phyloP scores from a whole-genome alignment of 2,797 vertebrate genomes.

The Chiloscyllium punctatum region DNA sequence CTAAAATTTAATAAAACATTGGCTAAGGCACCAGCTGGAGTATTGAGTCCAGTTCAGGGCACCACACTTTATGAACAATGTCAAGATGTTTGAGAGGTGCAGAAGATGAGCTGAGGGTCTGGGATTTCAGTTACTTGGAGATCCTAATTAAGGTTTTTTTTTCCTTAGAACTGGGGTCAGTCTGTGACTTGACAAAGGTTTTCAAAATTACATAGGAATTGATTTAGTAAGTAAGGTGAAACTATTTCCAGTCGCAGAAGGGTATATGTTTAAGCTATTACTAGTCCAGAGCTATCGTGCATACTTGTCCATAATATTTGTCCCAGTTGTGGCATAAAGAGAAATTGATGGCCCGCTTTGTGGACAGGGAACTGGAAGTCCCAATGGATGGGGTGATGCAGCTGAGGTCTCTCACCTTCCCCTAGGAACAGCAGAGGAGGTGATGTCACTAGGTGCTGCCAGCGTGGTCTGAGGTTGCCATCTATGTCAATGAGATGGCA shows the following conservation, averaged over 20 bases:
- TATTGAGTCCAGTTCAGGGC: background rate
- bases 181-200: background rate
- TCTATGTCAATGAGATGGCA: too few species aligned
- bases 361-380: too few species aligned
- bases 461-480: too few species aligned
- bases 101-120: background rate
- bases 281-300: too few species aligned
- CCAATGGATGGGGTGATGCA: too few species aligned
- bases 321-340: too few species aligned
- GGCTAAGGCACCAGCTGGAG: background rate
- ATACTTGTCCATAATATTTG: too few species aligned
- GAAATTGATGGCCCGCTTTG: too few species aligned
- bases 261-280: too few species aligned
- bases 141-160: background rate
- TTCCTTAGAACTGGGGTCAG: background rate
- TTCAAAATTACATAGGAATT: background rate
- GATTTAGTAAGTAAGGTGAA: background rate
- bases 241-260: background rate
- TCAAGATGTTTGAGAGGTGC: background rate
- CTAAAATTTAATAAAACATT: background rate
- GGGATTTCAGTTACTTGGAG: background rate
- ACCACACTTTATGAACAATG: background rate
- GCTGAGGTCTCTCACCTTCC: too few species aligned
- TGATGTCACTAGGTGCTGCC: too few species aligned
- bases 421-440: too few species aligned